Evolutionary conservation across 2,888 invertebrate genomes (phyloP), one percentile per base, ranked within the genome.

Genomic region (Mythimna impura): DNA sequence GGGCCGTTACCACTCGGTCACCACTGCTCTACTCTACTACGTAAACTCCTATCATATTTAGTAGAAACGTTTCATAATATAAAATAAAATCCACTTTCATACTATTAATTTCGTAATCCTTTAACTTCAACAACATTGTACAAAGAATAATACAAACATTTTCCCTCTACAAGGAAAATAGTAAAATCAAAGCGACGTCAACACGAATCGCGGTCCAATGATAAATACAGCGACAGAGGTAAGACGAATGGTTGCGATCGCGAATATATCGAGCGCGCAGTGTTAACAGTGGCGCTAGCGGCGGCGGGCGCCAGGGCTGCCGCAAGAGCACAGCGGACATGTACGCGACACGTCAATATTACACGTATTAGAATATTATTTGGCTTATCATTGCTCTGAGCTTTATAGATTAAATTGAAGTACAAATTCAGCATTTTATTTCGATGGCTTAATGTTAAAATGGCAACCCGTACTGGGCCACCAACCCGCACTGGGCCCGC

Each of bases 181-280:
- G 17, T 57, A 64, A 82, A 77, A 72, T 73, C 54, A 72, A 63
- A 58, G 57, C 17, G 64, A 78, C 71, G 76, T 78, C 69, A 72
- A 81, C 80, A 78, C 72, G 66, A 81, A 85, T 85, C 80, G 80
- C 76, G 66, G 73, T 73, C 73, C 70, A 80, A 81, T 86, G 85
- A 88, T 81, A 87, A 86, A 87, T 86, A 85, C 80, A 79, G 66
- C 78, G 80, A 81, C 83, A 80, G 76, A 82, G 79, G 75, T 78
- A 73, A 86, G 87, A 88, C 83, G 77, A 84, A 87, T 88, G 80
- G 80, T 71, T 47, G 52, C 63, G 50, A 81, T 76, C 72, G 61
- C 17, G 57, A 65, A 66, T 58, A 52, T 55, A 78, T 83, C 74
- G 73, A 67, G 61, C 74, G 74, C 74, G 80, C 81, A 40, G 34